Percentiles rank a stretch among this genome's conserved stretches.
Evolutionary conservation across 2,888 invertebrate species (phyloP).

Genomic region (Dasypogon diadema): DNA sequence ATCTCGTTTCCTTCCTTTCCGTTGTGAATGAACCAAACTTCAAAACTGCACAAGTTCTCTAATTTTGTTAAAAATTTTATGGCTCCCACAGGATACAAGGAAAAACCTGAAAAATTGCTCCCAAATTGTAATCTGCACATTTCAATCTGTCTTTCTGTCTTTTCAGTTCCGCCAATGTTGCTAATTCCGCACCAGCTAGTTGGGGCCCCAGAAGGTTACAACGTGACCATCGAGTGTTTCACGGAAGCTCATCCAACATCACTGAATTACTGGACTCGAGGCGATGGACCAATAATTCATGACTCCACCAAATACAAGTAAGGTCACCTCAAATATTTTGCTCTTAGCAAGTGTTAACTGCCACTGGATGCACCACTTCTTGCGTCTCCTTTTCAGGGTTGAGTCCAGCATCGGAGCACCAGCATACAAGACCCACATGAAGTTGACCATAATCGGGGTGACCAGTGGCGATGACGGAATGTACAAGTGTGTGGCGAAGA

Average conservation of each 20-base stretch:
- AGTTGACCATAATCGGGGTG: slow-evolving; percentile 82
- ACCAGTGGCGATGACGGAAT: slow-evolving; percentile 85
- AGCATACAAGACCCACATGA: slow-evolving; percentile 89
- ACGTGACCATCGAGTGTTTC: slow-evolving; percentile 88
- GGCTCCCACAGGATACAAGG: neutral
- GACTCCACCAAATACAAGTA: slow-evolving; percentile 85
- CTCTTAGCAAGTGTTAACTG: slow-evolving; percentile 13
- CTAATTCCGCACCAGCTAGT: slow-evolving; percentile 92
- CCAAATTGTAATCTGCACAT: slow-evolving; percentile 4
- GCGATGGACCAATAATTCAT: slow-evolving; percentile 90
- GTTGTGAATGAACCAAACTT: too few relatives aligned
- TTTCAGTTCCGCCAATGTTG: slow-evolving; percentile 88
- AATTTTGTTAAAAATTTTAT: neutral
- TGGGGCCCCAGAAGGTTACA: slow-evolving; percentile 85
- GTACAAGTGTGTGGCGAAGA: slow-evolving; percentile 87
- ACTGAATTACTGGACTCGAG: slow-evolving; percentile 89
- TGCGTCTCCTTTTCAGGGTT: slow-evolving; percentile 61
- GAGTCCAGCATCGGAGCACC: slow-evolving; percentile 79
- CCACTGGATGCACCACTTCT: neutral
- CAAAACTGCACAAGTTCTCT: slow-evolving; percentile 24
- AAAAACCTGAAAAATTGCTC: too few relatives aligned
- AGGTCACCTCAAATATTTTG: slow-evolving; percentile 26
- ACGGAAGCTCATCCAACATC: slow-evolving; percentile 94
- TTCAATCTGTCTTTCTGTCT: slow-evolving; percentile 22
- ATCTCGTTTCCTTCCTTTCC: too few relatives aligned